Percentiles rank a stretch among this genome's conserved stretches.
Conservation (phyloP, 2,113 vertebrate genomes). For the Leucoraja erinaceus region DNA sequence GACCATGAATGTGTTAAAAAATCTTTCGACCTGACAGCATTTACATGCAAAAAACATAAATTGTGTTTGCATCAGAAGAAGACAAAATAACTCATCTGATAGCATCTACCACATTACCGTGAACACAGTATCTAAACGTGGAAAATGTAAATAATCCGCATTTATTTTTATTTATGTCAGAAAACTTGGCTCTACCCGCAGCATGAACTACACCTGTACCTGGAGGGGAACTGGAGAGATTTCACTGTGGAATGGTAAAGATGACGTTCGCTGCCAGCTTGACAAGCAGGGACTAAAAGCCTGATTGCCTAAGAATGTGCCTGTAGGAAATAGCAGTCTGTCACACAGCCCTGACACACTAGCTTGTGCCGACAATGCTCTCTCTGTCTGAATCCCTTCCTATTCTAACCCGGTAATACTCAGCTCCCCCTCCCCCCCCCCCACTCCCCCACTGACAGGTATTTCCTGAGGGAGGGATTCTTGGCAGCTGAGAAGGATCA, state of each 20-base stretch:
- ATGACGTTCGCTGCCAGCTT: neutral
- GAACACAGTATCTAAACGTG: slow-evolving; percentile 28
- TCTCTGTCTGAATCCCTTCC: slow-evolving; percentile 43
- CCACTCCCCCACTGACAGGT: slow-evolving; percentile 45
- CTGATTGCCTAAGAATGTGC: neutral
- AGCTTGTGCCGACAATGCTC: slow-evolving; percentile 37
- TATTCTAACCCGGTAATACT: slow-evolving; percentile 36
- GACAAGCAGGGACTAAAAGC: slow-evolving; percentile 11
- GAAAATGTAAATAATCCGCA: slow-evolving; percentile 26
- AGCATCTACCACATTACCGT: neutral
- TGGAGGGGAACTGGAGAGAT: slow-evolving; percentile 12
- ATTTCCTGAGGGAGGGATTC: slow-evolving; percentile 50
- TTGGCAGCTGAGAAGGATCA: slow-evolving; percentile 40
- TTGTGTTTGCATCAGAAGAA: neutral
- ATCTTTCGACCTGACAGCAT: neutral
- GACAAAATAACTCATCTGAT: slow-evolving; percentile 28
- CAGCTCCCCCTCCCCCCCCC: slow-evolving; percentile 35
- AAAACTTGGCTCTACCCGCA: slow-evolving; percentile 34
- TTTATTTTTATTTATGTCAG: slow-evolving; percentile 30
- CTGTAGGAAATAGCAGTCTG: slow-evolving; percentile 34
- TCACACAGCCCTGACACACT: rapidly evolving
- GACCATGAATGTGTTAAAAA: slow-evolving; percentile 26
- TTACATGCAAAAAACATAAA: neutral
- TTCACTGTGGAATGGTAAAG: slow-evolving; percentile 27
- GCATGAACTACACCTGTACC: slow-evolving; percentile 6